Evolutionary conservation across 2,888 invertebrate genomes (phyloP), one percentile per base, ranked within the genome.

Genomic region (Hyalella azteca): DNA sequence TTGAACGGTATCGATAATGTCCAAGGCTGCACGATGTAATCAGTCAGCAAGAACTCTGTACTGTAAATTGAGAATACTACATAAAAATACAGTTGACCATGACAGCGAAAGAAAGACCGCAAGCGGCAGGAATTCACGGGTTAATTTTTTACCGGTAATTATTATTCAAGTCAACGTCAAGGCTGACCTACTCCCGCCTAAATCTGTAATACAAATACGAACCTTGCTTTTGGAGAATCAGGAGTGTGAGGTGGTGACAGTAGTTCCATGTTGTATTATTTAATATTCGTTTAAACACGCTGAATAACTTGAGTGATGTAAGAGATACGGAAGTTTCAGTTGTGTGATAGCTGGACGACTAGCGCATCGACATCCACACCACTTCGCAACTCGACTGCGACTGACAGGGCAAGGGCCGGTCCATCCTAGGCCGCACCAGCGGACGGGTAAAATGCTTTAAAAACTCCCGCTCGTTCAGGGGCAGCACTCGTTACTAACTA

Each of bases 171-270:
- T 26, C 22, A 54, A 54, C 29, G 29, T 54, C 54, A 26, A 22
- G 26, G 26, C 29, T 54, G 54, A 54, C 54, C 54, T 4, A 54
- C 54, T 26, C 29, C 7, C n/a, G n/a, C n/a, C n/a, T n/a, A n/a
- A n/a, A n/a, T n/a, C n/a, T 13, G 13, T 54, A 5, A 5, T 45
- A 22, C 5, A 49, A 19, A 49, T 9, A 54, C 66, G 7, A 36
- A 66, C 66, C 66, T 32, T 22, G 29, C 66, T n/a, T 66, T 66
- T 66, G 66, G 66, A 32, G 66, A 7, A 32, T 66, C 66, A 1
- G 66, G 66, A 66, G 66, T 66, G n/a, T 66, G 66, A 19, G 66
- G 66, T 15, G 66, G 66, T 15, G 66, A 66, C 7, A 66, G 39
- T 15, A 36, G 36, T 19, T 36, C 36, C 66, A 36, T 36, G 19